Percentiles rank a stretch among this genome's conserved stretches.
These are phyloP conservation scores for Phrynocephalus vlangalii DNA, from an alignment of 2,797 vertebrate genomes.

Conservation along the genomic window DNA sequence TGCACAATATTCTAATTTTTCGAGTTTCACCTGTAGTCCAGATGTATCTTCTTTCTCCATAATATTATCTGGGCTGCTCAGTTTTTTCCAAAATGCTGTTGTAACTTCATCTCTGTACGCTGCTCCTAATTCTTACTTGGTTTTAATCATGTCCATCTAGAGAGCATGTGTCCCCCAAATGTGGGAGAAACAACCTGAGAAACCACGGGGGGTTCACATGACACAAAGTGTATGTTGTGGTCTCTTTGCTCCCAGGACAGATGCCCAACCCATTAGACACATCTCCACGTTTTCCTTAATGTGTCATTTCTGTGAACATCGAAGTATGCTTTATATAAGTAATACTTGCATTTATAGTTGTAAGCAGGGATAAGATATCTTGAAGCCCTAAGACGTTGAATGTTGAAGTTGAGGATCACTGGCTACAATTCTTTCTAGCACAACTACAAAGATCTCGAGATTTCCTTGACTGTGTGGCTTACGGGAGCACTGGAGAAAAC, in stretches of 20 bases:
- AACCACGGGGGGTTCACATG: neutral
- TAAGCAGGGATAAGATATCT: neutral
- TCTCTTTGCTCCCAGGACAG: neutral
- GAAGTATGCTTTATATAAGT: too few relatives aligned
- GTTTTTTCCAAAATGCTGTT: neutral
- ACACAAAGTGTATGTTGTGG: neutral
- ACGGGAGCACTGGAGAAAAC: too few relatives aligned
- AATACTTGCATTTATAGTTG: neutral
- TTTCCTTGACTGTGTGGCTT: too few relatives aligned
- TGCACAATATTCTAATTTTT: too few relatives aligned
- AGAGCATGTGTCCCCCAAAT: neutral
- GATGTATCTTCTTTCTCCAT: neutral
- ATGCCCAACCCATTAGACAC: neutral
- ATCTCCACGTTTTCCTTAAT: too few relatives aligned
- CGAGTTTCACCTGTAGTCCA: too few relatives aligned
- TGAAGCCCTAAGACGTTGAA: neutral
- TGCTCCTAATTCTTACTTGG: neutral
- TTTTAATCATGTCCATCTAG: neutral
- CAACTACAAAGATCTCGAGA: too few relatives aligned
- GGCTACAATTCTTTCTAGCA: neutral
- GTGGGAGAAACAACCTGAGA: neutral
- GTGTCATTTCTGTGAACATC: too few relatives aligned
- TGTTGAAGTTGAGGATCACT: neutral
- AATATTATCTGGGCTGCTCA: neutral
- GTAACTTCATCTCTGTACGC: neutral